Evolutionary conservation across 2,113 vertebrate species (phyloP), one percentile per base, ranked within the genome.

Genomic region (Antennarius striatus): DNA sequence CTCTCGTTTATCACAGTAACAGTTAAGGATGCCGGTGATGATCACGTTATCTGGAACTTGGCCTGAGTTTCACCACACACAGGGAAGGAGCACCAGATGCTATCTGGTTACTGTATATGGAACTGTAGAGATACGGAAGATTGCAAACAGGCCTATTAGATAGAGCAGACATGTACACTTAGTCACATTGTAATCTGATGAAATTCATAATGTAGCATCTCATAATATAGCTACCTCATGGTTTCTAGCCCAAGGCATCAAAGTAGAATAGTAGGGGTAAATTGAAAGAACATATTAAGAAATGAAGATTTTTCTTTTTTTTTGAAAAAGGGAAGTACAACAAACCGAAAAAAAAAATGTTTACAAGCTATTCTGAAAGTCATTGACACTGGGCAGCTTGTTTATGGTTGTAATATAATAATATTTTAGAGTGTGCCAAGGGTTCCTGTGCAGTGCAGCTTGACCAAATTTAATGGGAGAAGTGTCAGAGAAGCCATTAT

Each of bases 1-100:
- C 87, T 90, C 88, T 94, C 93, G 93, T 96, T 95, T 95, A 91
- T 94, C 93, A 94, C 88, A 71, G 83, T 88, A 92, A 93, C 93
- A 83, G 92, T 93, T 93, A 91, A 91, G 39, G 28, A 84, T 92
- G 82, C 84, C 71, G 91, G 81, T 82, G 91, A 94, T 91, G 93
- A 88, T 80, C 78, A 68, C 71, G 89, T 90, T 92, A 94, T 93
- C 93, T 84, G 82, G 54, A 77, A 73, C 78, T 77, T 39, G 69
- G 80, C 71, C 75, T 17, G 62, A 66, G 81, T 84, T 83, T 83
- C 82, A 81, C 85, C 82, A 76, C 90, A 87, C 87, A 87, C 80
- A 84, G 75, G 66, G 58, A 82, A 50, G 55, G 51, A 82, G 82
- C 59, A 48, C 68, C 65, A 46, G 78, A 88, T 90, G 71, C 79